These are phyloP conservation scores for Blera fallax DNA, from an alignment of 2,888 invertebrate species.

Conservation along the genomic window DNA sequence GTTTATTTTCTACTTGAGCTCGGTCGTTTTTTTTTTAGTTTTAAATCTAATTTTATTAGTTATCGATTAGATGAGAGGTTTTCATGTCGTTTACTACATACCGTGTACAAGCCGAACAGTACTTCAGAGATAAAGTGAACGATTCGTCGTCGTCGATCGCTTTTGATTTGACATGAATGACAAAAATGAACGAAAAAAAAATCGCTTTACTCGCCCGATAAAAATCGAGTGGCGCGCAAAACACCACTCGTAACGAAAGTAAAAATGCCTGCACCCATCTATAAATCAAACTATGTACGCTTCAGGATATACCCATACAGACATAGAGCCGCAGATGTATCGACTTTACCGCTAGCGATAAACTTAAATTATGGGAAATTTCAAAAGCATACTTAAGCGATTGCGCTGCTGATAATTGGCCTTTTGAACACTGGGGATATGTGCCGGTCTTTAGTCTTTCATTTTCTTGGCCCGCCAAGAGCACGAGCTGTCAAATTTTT, in stretches of 20 bases:
- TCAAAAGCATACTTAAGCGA: constrained; percentile 50
- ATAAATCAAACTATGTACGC: constrained; percentile 43
- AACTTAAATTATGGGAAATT: constrained; percentile 39
- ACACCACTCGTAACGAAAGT: constrained; percentile 42
- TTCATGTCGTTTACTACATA: constrained; percentile 27
- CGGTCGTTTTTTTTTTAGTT: not conserved
- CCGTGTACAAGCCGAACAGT: constrained; percentile 8
- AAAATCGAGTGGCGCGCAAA: constrained; percentile 27
- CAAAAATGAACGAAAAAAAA: constrained; percentile 12
- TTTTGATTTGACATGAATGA: constrained; percentile 51
- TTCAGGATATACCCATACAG: not conserved
- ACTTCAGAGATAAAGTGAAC: constrained; percentile 40
- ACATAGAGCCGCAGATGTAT: not conserved
- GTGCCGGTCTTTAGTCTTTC: not conserved
- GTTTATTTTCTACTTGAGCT: constrained; percentile 4
- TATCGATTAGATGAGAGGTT: constrained; percentile 62
- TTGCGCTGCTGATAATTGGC: constrained; percentile 32
- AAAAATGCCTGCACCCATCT: constrained; percentile 28
- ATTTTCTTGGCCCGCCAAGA: not conserved
- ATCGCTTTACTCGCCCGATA: not conserved
- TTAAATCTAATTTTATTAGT: constrained; percentile 61
- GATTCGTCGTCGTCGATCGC: not conserved
- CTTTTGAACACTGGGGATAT: constrained; percentile 21
- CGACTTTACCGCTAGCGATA: constrained; percentile 10
- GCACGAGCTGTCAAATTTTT: constrained; percentile 21